phyloP scores from a whole-genome alignment of 2,797 vertebrate species.

The Euthynnus affinis region DNA sequence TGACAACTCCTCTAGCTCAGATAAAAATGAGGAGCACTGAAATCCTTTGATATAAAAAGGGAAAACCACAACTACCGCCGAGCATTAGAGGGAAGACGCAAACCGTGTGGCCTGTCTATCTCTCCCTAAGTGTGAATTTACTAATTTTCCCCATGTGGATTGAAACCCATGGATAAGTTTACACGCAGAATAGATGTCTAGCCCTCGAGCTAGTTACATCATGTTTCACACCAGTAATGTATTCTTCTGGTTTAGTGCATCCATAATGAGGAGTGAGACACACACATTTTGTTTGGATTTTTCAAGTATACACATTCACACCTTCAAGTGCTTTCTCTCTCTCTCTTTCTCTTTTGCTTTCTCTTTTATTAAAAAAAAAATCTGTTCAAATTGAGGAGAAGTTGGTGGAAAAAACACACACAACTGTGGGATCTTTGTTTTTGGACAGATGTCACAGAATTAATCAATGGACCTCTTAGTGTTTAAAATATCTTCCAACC shows the following conservation, averaged over 20 bases:
- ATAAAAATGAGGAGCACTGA: slow-evolving; percentile 20
- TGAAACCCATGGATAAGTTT: slow-evolving; percentile 46
- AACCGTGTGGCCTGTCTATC: background rate
- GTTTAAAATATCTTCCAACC: background rate
- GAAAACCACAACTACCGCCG: slow-evolving; percentile 5
- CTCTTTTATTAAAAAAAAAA: background rate
- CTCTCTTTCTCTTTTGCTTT: background rate
- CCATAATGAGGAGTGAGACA: background rate
- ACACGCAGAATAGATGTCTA: slow-evolving; percentile 20
- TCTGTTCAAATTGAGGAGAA: background rate
- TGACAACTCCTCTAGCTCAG: slow-evolving; percentile 16
- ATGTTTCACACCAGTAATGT: slow-evolving; percentile 43
- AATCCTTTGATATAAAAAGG: background rate
- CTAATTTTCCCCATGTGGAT: slow-evolving; percentile 44
- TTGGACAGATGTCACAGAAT: background rate
- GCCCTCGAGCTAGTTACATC: slow-evolving; percentile 20
- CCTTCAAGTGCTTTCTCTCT: too few relatives aligned
- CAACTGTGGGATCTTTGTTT: background rate
- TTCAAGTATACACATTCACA: background rate
- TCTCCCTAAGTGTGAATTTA: slow-evolving; percentile 38
- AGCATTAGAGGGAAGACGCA: slow-evolving; percentile 12
- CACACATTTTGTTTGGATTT: background rate
- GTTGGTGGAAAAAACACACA: background rate
- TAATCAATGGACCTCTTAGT: background rate
- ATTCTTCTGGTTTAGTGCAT: slow-evolving; percentile 18